phyloP scores from a whole-genome alignment of 2,113 vertebrate genomes.

The Antigone vipio region DNA sequence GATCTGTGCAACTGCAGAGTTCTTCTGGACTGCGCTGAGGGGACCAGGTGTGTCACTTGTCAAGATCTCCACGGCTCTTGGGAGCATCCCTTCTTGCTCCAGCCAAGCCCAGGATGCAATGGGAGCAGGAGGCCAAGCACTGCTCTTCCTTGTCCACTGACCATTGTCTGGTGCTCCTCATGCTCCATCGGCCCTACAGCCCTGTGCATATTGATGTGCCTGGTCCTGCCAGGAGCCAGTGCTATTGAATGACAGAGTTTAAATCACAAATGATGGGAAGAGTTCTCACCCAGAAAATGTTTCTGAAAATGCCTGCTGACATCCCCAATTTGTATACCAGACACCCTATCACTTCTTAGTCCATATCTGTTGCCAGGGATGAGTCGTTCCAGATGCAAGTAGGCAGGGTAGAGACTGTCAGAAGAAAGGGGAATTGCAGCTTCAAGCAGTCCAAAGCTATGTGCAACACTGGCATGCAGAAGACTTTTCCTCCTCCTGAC shows the following conservation, averaged over 20 bases:
- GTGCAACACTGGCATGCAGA: background rate
- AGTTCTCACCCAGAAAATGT: background rate
- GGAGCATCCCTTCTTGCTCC: background rate
- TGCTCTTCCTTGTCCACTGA: background rate
- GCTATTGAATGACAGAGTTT: background rate
- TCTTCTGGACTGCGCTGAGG: background rate
- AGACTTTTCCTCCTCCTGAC: background rate
- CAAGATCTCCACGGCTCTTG: background rate
- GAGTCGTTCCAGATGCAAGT: background rate
- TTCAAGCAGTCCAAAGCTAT: background rate
- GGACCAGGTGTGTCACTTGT: background rate
- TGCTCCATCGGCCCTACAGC: rapidly evolving
- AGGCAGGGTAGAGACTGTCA: background rate
- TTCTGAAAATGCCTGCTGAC: background rate
- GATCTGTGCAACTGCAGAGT: background rate
- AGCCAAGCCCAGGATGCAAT: background rate
- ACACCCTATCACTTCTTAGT: background rate
- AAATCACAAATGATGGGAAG: background rate
- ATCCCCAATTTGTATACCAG: background rate
- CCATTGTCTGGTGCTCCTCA: background rate
- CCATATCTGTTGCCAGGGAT: background rate
- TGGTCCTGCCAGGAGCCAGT: background rate
- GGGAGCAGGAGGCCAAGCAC: background rate
- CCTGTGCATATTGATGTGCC: background rate
- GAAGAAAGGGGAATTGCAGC: background rate